Evolutionary conservation across 2,888 invertebrate species (phyloP).

Genomic region (Oscheius sp.): DNA sequence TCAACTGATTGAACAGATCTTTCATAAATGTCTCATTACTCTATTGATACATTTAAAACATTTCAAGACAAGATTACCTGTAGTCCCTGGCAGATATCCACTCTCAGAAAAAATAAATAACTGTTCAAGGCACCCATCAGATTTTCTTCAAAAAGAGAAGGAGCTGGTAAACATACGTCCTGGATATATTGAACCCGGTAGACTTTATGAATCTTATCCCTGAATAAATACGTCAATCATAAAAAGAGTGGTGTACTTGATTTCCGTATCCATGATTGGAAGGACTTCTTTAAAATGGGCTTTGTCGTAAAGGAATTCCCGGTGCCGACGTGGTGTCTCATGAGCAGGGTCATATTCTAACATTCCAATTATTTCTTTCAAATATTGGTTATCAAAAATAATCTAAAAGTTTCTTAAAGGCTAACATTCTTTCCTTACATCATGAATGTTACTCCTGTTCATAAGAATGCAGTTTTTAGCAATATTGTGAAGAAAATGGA

Average conservation of each 20-base stretch:
- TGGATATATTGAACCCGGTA: slow-evolving; percentile 97
- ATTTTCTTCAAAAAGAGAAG: slow-evolving; percentile 98
- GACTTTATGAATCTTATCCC: slow-evolving; percentile 97
- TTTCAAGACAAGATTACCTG: slow-evolving; percentile 72
- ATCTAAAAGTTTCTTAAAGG: slow-evolving; percentile 25
- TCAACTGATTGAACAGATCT: slow-evolving; percentile 90
- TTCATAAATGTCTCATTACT: slow-evolving; percentile 96
- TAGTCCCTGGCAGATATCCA: slow-evolving; percentile 96
- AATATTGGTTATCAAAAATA: slow-evolving; percentile 41
- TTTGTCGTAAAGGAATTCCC: slow-evolving; percentile 91
- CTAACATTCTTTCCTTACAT: slow-evolving; percentile 76
- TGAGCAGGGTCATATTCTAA: slow-evolving; percentile 86
- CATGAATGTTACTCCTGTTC: slow-evolving; percentile 92
- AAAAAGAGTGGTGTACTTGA: slow-evolving; percentile 74
- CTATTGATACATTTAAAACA: slow-evolving; percentile 73
- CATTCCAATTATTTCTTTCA: slow-evolving; percentile 90
- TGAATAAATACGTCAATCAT: slow-evolving; percentile 14
- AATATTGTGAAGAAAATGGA: slow-evolving; percentile 84
- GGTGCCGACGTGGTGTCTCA: slow-evolving; percentile 78
- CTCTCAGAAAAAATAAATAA: slow-evolving; percentile 99
- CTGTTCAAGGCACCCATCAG: slow-evolving; percentile 95
- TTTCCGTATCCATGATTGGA: slow-evolving; percentile 91
- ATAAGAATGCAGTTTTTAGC: slow-evolving; percentile 97
- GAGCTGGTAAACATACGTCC: slow-evolving; percentile 97
- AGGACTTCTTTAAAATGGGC: slow-evolving; percentile 80